phyloP scores from a whole-genome alignment of 2,797 vertebrate species.

The Pangasius krempfi region DNA sequence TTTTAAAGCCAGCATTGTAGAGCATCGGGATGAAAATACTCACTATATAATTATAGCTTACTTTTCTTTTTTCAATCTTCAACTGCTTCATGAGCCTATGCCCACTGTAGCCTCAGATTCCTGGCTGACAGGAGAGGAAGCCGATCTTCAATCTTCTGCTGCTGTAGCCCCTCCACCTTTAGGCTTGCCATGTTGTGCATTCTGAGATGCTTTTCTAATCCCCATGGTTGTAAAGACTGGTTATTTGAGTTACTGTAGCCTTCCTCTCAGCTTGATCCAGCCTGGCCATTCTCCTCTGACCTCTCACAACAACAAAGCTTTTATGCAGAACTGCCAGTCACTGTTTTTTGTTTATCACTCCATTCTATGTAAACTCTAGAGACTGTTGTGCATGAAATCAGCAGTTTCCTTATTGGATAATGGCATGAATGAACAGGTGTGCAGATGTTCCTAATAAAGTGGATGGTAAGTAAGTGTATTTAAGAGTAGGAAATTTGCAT shows the following conservation, averaged over 20 bases:
- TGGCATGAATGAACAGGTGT: background rate
- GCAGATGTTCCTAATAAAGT: background rate
- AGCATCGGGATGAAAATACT: background rate
- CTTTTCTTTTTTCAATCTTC: background rate
- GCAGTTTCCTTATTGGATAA: background rate
- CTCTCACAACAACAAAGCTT: background rate
- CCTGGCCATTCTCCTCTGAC: background rate
- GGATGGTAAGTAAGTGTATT: background rate
- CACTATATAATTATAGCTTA: background rate
- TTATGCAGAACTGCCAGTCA: background rate
- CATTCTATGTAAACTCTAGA: background rate
- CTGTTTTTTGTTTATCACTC: background rate
- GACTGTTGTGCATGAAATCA: background rate
- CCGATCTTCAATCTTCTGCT: background rate
- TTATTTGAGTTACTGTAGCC: background rate
- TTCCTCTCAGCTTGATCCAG: background rate
- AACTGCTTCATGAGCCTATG: background rate
- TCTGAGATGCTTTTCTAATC: background rate
- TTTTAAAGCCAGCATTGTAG: background rate
- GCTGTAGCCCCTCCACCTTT: background rate
- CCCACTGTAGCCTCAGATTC: background rate
- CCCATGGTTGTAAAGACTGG: background rate
- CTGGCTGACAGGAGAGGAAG: background rate
- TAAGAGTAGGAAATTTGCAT: background rate
- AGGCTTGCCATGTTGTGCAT: background rate